Percentiles rank a stretch among this genome's conserved stretches.
Evolutionary conservation across 2,888 invertebrate species (phyloP).

Genomic region (Digitonthophagus gazella): DNA sequence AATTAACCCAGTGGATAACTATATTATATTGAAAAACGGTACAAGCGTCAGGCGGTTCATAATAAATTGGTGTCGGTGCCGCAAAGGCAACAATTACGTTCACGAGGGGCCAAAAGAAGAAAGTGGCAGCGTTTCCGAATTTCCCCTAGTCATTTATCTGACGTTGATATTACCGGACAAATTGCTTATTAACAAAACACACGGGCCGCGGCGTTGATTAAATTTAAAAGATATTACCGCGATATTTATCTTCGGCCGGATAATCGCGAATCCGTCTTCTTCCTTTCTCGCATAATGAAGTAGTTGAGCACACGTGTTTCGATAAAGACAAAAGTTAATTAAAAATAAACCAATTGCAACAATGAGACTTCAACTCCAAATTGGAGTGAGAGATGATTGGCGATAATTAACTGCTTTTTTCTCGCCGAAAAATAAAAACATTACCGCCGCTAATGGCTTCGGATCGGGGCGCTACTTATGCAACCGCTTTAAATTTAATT

Average conservation of each 20-base stretch:
- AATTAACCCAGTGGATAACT: neutral
- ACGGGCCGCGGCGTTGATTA: conserved; percentile 24
- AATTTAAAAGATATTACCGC: conserved; percentile 22
- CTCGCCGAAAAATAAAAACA: neutral
- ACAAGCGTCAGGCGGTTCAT: neutral
- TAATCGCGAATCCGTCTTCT: neutral
- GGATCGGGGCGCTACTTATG: neutral
- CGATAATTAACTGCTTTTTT: too few relatives aligned
- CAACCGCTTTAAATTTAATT: neutral
- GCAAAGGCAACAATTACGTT: neutral
- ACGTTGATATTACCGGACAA: conserved; percentile 19
- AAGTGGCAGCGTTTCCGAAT: conserved; percentile 12
- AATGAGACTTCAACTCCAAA: too few relatives aligned
- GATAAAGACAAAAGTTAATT: neutral
- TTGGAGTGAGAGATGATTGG: too few relatives aligned
- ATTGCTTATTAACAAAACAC: conserved; percentile 25
- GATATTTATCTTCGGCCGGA: conserved; percentile 24
- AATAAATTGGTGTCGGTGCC: neutral
- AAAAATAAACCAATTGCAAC: too few relatives aligned
- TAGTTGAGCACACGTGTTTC: neutral
- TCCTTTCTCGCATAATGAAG: too few relatives aligned
- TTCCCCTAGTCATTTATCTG: conserved; percentile 24
- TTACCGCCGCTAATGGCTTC: neutral
- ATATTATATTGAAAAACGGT: neutral
- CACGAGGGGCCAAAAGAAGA: neutral